A percentile compares a stretch with the other conserved stretches of the same genome.
phyloP scores from a whole-genome alignment of 2,113 vertebrate species.

The Lethenteron reissneri region DNA sequence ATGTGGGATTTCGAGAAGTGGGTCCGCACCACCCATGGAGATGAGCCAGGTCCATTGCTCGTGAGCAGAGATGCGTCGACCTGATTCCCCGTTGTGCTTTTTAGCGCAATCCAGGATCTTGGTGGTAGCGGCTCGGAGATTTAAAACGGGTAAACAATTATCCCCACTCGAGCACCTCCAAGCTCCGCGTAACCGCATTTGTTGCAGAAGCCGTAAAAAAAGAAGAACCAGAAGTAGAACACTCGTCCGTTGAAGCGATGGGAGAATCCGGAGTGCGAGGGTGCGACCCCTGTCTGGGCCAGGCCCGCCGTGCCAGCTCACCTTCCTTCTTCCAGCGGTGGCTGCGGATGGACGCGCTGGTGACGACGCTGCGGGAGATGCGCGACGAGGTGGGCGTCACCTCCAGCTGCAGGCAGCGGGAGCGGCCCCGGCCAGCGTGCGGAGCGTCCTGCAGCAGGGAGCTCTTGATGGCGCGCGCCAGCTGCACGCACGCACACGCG shows the following conservation, averaged over 20 bases:
- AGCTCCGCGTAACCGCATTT: slow-evolving; percentile 73
- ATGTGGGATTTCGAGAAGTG: no score
- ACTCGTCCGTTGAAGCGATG: no score
- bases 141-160: slow-evolving; percentile 25
- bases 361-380: slow-evolving; percentile 78
- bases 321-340: slow-evolving; percentile 96
- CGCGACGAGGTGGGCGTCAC: slow-evolving; percentile 75
- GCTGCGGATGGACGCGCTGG: slow-evolving; percentile 83
- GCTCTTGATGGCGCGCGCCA: slow-evolving; percentile 90
- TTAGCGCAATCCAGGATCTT: slow-evolving; percentile 15
- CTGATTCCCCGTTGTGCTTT: no score
- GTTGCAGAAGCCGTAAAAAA: slow-evolving; percentile 27
- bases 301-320: slow-evolving; percentile 38
- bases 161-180: slow-evolving; percentile 23
- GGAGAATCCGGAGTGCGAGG: slow-evolving; percentile 21
- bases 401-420: slow-evolving; percentile 81
- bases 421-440: slow-evolving; percentile 40
- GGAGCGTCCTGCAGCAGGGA: slow-evolving; percentile 70
- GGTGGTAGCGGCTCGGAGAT: slow-evolving; percentile 29
- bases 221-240: no score
- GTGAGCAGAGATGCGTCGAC: no score
- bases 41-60: no score
- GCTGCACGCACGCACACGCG: slow-evolving; percentile 22
- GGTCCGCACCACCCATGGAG: no score
- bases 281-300: slow-evolving; percentile 76